Evolutionary conservation across 2,113 vertebrate genomes (phyloP), one percentile per base, ranked within the genome.

Genomic region (Nothoprocta perdicaria): DNA sequence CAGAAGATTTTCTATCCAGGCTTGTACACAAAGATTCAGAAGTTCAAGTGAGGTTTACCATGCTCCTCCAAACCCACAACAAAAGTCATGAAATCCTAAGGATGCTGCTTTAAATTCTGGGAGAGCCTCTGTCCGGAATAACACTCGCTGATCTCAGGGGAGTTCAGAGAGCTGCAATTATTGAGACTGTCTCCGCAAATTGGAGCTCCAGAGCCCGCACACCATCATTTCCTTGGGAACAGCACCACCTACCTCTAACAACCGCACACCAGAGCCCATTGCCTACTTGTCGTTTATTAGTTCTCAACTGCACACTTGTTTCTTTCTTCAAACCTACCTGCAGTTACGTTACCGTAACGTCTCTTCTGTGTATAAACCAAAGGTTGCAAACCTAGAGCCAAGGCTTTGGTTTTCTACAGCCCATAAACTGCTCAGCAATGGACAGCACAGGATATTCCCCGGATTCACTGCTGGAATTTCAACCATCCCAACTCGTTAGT

Each of bases 161-260:
- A 90, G 68, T 90, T 93, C 86, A 76, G 77, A 91, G 86, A 89
- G 48, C 53, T 76, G 2, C 80, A 90, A 80, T 77, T 66, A 83
- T 52, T 84, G 89, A 89, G 74, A 74, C 62, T 86, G 83, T 71
- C 85, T 95, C 52, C 14, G 61, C 31, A 68, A 95, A 76, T 13
- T 18, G 22, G 62, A 72, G 65, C n/a, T 21, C 31, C 2, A 38
- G 50, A 73, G 41, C n/a, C 57, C 61, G 29, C 12, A 12, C 9
- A 4, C 38, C 43, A 50, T 5, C 0, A 91, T 97, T 97, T 65
- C 94, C 94, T 97, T 95, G 95, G 69, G 74, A 80, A 96, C 50
- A 97, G 95, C 96, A 84, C 97, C 97, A 96, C 78, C 97, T 98
- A 80, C 88, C 96, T 92, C 92, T 79, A 46, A 45, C 14, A 81